Base-by-base conservation (phyloP, 2,113 vertebrate genomes). In the Melospiza georgiana region DNA sequence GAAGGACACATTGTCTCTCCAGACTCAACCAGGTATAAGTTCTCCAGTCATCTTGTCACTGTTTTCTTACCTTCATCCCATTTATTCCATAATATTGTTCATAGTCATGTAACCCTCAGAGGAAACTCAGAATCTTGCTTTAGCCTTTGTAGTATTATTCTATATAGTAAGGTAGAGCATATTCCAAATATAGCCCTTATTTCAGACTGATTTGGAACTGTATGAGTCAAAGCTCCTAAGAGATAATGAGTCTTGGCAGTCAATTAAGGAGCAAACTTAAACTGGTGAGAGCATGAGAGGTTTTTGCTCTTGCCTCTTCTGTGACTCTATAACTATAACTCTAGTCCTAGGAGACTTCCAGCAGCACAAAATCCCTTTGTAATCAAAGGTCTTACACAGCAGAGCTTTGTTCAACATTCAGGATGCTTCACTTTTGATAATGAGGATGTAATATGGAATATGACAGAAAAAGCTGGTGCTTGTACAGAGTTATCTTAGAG, bases 1-100 rank as follows among this genome's bases (percentile, higher is more conserved):
- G 91, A 97, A 97, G 86, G 76, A 94, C 51, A 87, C 69, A 7
- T 96, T 99, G 68, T 94, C 87, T 76, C 78, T 95, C 66, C 95
- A 98, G 72, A 93, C 41, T 25, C 86, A 96, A 39, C 44, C 97
- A 98, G 98, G 98, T 98, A 97, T 72, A 49, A 54, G 10, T 62
- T 89, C 83, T 78, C 49, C 10, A 69, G 12, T 82, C 55, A 30
- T 11, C 48, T 54, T 69, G 19, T 87, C 22, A 20, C 11, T 72
- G 8, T 76, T 43, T 71, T 90, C 59, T 88, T 74, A 39, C 30
- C 12, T 87, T 80, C 46, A 63, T 88, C 49, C 59, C 9, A 0
- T 63, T 91, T 85, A 73, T 24, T 87, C n/a, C 52, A 2, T 43
- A 85, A 31, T 75, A 59, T 39, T 65, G 44, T 52, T 73, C 31